Evolutionary conservation across 2,888 invertebrate species (phyloP).

Genomic region (Uropetala carovei): DNA sequence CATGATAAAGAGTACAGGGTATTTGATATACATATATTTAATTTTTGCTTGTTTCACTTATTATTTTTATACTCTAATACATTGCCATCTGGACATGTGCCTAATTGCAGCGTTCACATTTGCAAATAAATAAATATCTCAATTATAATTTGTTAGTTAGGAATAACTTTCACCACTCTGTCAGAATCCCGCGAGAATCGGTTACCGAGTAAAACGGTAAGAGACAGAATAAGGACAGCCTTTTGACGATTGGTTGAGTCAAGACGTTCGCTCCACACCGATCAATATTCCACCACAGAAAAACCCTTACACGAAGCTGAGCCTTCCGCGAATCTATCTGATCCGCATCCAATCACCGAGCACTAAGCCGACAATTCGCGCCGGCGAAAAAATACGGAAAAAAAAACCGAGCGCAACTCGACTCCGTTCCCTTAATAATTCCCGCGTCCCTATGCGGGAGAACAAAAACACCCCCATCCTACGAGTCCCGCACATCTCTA

Average conservation of each 20-base stretch:
- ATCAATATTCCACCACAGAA: neutral
- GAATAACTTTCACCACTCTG: too few species aligned
- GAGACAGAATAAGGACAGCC: neutral
- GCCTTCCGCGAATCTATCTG: neutral
- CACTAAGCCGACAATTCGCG: slow-evolving; percentile 52
- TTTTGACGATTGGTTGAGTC: neutral
- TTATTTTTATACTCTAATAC: too few species aligned
- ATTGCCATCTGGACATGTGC: too few species aligned
- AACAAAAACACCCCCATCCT: neutral
- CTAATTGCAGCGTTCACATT: too few species aligned
- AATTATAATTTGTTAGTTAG: too few species aligned
- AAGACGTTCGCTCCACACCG: neutral
- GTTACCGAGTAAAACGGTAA: neutral
- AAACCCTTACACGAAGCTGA: neutral
- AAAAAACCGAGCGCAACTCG: neutral
- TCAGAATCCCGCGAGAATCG: neutral
- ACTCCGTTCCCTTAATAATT: slow-evolving; percentile 29
- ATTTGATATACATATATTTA: too few species aligned
- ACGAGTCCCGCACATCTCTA: neutral
- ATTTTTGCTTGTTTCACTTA: too few species aligned
- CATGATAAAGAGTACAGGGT: too few species aligned
- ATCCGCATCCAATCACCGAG: slow-evolving; percentile 30
- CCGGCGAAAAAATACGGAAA: neutral
- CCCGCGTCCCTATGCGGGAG: neutral
- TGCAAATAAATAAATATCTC: too few species aligned